Percentiles rank a stretch among this genome's conserved stretches.
phyloP scores from a whole-genome alignment of 2,888 invertebrate species.

The Barypeithes pellucidus region DNA sequence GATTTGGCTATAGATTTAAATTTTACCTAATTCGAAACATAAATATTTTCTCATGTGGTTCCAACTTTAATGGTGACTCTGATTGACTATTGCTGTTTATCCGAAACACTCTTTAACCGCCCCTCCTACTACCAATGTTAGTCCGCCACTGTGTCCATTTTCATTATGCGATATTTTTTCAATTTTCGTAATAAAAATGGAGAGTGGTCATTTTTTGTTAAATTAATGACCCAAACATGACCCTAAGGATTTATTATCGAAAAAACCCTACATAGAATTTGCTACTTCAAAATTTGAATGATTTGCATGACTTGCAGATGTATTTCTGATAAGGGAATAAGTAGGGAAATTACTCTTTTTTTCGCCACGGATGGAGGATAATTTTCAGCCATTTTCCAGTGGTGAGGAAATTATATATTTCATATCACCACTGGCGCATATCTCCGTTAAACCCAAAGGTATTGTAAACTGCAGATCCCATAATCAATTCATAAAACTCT shows the following conservation, averaged over 20 bases:
- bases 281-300: background rate
- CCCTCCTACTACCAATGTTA: background rate
- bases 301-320: conserved; percentile 18
- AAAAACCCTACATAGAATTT: background rate
- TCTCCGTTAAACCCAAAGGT: too few relatives aligned
- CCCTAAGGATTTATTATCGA: background rate
- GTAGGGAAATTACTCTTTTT: background rate
- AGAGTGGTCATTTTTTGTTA: background rate
- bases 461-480: too few relatives aligned
- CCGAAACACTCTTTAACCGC: too few relatives aligned
- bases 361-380: background rate
- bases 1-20: too few relatives aligned
- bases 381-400: too few relatives aligned
- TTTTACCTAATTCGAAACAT: too few relatives aligned
- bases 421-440: too few relatives aligned
- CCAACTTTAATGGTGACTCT: too few relatives aligned
- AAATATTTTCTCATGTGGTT: too few relatives aligned
- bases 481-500: too few relatives aligned
- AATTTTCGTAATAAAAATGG: background rate
- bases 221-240: conserved; percentile 19
- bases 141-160: background rate
- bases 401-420: too few relatives aligned
- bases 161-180: background rate
- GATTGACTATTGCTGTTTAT: too few relatives aligned
- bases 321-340: background rate